Percentiles rank a stretch among this genome's conserved stretches.
These are phyloP conservation scores for Apamea monoglypha DNA, from an alignment of 2,888 invertebrate genomes.

Conservation along the genomic window DNA sequence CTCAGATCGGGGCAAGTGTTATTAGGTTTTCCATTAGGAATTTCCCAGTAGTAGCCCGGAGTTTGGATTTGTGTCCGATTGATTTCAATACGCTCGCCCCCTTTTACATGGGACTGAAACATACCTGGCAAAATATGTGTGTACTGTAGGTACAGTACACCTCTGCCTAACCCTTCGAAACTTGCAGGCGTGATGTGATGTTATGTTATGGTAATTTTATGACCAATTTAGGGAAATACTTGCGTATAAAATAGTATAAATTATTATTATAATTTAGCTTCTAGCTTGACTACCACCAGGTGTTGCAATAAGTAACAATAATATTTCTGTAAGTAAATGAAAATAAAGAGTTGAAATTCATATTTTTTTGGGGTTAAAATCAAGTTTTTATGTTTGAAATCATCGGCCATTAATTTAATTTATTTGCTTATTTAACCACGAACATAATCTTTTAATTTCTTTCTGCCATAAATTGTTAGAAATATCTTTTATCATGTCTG, in stretches of 20 bases:
- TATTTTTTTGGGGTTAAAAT: background rate
- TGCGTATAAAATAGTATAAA: background rate
- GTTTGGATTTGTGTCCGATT: background rate
- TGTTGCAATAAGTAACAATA: background rate
- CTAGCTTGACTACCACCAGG: background rate
- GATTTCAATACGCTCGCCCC: background rate
- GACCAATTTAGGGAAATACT: background rate
- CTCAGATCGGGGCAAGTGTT: background rate
- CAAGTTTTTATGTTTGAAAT: conserved; percentile 3
- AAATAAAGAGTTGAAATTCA: background rate
- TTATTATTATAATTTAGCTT: background rate
- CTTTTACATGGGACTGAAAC: background rate
- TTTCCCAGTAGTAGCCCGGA: background rate
- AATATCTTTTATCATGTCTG: conserved; percentile 38
- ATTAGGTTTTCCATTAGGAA: no score
- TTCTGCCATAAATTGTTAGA: conserved; percentile 31
- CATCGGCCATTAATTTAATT: conserved; percentile 8
- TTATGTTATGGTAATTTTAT: background rate
- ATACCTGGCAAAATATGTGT: background rate
- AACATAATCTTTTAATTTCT: conserved; percentile 14
- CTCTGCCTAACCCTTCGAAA: background rate
- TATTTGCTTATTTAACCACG: background rate
- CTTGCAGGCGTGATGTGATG: background rate
- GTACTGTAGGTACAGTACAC: background rate
- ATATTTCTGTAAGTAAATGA: background rate